phyloP scores from a whole-genome alignment of 2,797 vertebrate genomes.

The Coracias cyanogaster region DNA sequence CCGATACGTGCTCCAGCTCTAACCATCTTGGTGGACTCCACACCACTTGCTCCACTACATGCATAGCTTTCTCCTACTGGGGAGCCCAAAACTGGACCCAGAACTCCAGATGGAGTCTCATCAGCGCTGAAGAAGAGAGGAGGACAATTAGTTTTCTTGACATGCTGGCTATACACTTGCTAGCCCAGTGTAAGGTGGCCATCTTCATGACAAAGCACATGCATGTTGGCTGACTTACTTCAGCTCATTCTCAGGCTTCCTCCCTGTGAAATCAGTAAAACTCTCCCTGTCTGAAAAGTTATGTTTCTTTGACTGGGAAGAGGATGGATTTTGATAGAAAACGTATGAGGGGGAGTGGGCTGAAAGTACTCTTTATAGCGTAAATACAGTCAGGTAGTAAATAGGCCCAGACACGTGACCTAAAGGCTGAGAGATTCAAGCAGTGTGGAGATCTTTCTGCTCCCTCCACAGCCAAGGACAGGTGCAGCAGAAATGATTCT shows the following conservation, averaged over 20 bases:
- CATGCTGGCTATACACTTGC: background rate
- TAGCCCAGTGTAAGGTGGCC: background rate
- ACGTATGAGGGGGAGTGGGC: background rate
- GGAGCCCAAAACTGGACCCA: background rate
- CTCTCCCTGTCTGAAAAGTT: background rate
- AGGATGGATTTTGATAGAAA: background rate
- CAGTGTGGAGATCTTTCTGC: background rate
- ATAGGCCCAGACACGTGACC: accelerated
- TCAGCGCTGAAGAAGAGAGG: background rate
- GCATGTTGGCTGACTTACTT: background rate
- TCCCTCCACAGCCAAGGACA: background rate
- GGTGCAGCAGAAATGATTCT: background rate
- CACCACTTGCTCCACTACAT: accelerated
- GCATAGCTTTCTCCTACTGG: background rate
- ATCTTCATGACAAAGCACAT: background rate
- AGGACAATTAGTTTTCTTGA: background rate
- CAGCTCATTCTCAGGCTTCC: background rate
- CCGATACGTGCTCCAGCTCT: background rate
- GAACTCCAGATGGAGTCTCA: background rate
- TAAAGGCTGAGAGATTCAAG: background rate
- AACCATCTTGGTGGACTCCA: background rate
- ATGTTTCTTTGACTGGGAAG: background rate
- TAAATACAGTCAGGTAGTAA: background rate
- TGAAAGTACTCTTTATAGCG: background rate
- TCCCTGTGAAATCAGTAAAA: background rate